Evolutionary conservation across 2,888 invertebrate genomes (phyloP).

Genomic region (Aricia artaxerxes): DNA sequence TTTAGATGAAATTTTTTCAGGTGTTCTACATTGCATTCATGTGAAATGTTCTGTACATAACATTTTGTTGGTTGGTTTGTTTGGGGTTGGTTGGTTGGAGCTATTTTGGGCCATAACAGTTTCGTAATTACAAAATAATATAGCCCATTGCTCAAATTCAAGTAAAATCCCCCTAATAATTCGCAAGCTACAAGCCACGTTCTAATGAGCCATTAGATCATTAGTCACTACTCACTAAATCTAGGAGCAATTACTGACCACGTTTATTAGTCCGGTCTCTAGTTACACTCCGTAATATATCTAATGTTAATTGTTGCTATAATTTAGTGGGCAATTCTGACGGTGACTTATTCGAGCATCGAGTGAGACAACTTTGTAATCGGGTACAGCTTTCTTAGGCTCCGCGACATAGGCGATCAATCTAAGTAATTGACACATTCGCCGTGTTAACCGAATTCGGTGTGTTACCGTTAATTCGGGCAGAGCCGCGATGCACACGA

Average conservation of each 20-base stretch:
- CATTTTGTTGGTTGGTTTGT: not conserved
- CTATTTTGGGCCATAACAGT: not conserved
- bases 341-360: slow-evolving; percentile 11
- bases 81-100: too few species aligned
- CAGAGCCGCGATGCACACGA: slow-evolving; percentile 53
- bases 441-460: slow-evolving; percentile 60
- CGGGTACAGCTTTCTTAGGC: slow-evolving; percentile 23
- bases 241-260: slow-evolving; percentile 12
- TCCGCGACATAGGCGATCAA: slow-evolving; percentile 41
- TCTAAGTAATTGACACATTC: slow-evolving; percentile 48
- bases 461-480: slow-evolving; percentile 63
- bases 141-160: not conserved
- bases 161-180: not conserved
- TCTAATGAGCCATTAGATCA: slow-evolving; percentile 21
- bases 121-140: not conserved
- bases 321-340: not conserved
- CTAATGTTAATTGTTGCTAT: slow-evolving; percentile 18
- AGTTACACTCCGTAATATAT: not conserved
- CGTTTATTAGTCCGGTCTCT: slow-evolving; percentile 1
- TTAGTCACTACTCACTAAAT: slow-evolving; percentile 14
- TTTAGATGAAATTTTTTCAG: slow-evolving; percentile 33
- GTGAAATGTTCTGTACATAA: not conserved
- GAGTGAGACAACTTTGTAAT: slow-evolving; percentile 19
- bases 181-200: not conserved
- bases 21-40: slow-evolving; percentile 30